Evolutionary conservation across 2,797 vertebrate species (phyloP).

Genomic region (Microctenopoma lineatum): DNA sequence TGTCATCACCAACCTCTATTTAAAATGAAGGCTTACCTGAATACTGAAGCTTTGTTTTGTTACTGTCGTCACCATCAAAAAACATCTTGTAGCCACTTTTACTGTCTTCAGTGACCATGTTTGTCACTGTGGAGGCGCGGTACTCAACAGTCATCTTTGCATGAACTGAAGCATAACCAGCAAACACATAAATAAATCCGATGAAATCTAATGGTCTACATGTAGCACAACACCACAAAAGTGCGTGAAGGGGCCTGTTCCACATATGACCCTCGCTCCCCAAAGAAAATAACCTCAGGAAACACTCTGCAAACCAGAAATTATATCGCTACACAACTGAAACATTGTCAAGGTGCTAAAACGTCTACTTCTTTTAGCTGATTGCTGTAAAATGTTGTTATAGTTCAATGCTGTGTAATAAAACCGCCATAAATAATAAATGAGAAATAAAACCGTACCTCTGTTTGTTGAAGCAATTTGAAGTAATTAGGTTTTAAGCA

Average conservation of each 20-base stretch:
- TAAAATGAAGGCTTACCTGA: conserved; percentile 54
- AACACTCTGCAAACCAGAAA: no score
- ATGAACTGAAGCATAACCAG: background rate
- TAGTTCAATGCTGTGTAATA: no score
- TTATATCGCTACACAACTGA: no score
- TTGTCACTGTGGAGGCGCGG: conserved; percentile 23
- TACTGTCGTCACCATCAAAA: conserved; percentile 18
- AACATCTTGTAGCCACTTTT: conserved; percentile 48
- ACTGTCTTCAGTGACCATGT: conserved; percentile 49
- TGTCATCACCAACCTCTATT: background rate
- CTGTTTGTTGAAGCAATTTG: conserved; percentile 1
- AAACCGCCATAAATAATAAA: no score
- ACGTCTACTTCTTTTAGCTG: no score
- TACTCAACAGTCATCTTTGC: conserved; percentile 61
- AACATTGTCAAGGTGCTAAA: no score
- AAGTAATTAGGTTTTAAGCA: background rate
- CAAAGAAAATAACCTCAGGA: no score
- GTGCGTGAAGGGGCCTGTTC: no score
- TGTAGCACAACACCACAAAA: no score
- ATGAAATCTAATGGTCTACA: background rate
- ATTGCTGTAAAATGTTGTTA: no score
- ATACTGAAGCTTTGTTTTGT: conserved; percentile 11
- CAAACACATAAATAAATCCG: conserved; percentile 2
- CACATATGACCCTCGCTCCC: no score
- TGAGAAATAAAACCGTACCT: conserved; percentile 42